phyloP scores from a whole-genome alignment of 1,140 invertebrate genomes.

The Tachypleus tridentatus region DNA sequence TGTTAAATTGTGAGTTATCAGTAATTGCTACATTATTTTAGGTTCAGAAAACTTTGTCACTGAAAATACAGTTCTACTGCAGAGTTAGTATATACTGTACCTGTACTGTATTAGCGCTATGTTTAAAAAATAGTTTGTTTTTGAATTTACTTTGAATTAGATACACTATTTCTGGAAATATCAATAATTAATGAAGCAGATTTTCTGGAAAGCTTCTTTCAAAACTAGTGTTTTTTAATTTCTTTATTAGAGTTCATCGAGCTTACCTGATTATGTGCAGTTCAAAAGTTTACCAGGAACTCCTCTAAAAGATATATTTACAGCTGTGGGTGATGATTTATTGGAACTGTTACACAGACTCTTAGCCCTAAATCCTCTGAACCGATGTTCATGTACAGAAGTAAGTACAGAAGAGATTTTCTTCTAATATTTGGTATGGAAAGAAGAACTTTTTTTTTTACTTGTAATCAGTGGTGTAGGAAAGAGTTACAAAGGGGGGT shows the following conservation, averaged over 20 bases:
- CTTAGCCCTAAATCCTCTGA: conserved; percentile 70
- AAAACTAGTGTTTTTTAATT: not conserved
- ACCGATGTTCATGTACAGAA: conserved; percentile 59
- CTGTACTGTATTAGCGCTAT: too few species aligned
- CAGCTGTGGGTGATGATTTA: conserved; percentile 87
- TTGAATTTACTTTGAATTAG: too few species aligned
- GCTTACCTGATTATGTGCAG: conserved; percentile 80
- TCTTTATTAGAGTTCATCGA: conserved; percentile 52
- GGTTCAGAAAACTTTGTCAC: too few species aligned
- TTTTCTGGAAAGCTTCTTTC: too few species aligned
- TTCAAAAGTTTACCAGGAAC: conserved; percentile 69
- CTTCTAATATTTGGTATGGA: not conserved
- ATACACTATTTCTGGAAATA: too few species aligned
- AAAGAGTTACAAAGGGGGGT: not conserved
- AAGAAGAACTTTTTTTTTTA: not conserved
- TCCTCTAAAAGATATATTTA: conserved; percentile 83
- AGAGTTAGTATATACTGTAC: too few species aligned
- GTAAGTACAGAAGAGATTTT: conserved; percentile 3
- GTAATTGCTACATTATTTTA: too few species aligned
- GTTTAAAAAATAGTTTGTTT: too few species aligned
- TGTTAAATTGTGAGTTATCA: too few species aligned
- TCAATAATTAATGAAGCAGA: too few species aligned
- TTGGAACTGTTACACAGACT: conserved; percentile 66
- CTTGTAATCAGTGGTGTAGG: not conserved
- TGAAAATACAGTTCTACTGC: too few species aligned